Conservation (phyloP, 2,113 vertebrate species). For the Galemys pyrenaicus region DNA sequence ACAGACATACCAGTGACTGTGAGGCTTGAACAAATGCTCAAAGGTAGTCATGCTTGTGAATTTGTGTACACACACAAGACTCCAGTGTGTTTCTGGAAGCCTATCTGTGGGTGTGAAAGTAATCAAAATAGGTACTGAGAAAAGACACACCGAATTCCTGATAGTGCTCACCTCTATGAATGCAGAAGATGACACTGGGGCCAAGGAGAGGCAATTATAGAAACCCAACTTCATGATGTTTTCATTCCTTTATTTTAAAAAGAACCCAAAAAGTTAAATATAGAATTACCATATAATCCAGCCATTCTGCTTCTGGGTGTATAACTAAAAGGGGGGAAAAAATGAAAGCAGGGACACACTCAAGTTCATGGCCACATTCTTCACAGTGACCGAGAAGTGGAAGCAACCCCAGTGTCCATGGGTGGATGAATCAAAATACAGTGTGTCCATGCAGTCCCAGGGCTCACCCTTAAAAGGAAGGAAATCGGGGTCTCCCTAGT, state of each 20-base stretch:
- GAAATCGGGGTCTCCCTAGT: too few species aligned
- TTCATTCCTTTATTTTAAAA: neutral
- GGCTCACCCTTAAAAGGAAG: neutral
- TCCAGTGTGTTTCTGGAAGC: neutral
- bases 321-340: neutral
- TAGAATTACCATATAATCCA: neutral
- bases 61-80: neutral
- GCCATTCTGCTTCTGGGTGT: neutral
- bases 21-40: neutral
- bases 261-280: neutral
- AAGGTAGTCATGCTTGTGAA: neutral
- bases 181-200: neutral
- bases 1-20: neutral
- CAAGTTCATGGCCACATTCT: neutral
- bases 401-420: neutral
- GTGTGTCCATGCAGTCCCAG: fast-evolving
- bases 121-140: neutral
- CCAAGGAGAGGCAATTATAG: neutral
- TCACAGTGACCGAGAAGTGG: neutral
- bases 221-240: neutral
- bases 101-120: neutral
- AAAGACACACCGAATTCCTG: neutral
- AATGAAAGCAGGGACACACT: neutral
- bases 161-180: neutral
- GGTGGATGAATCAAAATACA: neutral